A percentile compares a stretch with the other conserved stretches of the same genome.
phyloP scores from a whole-genome alignment of 2,888 invertebrate species.

The Leucozona laternaria region DNA sequence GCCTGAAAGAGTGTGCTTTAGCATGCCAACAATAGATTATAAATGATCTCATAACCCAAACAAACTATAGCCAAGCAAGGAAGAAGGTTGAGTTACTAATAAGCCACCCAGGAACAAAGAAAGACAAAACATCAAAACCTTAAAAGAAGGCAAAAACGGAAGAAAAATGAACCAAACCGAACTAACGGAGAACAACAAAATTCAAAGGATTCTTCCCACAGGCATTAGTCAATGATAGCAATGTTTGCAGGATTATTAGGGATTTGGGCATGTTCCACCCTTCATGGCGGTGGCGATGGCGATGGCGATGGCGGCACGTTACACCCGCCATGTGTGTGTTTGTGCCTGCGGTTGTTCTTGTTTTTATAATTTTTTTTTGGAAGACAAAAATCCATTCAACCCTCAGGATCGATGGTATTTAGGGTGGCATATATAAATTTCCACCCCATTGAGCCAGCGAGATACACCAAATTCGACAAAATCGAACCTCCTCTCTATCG shows the following conservation, averaged over 20 bases:
- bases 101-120: slow-evolving; percentile 69
- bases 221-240: slow-evolving; percentile 74
- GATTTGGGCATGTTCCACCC: slow-evolving; percentile 75
- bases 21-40: slow-evolving; percentile 75
- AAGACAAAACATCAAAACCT: slow-evolving; percentile 24
- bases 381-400: slow-evolving; percentile 38
- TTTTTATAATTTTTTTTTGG: slow-evolving; percentile 1
- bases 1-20: slow-evolving; percentile 37
- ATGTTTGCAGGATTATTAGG: slow-evolving; percentile 76
- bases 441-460: slow-evolving; percentile 69
- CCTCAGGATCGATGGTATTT: slow-evolving; percentile 30
- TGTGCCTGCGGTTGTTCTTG: slow-evolving; percentile 43
- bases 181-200: neutral
- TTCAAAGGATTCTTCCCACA: slow-evolving; percentile 76
- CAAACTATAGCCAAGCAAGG: slow-evolving; percentile 65
- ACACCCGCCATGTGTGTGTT: slow-evolving; percentile 53
- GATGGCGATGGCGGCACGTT: slow-evolving; percentile 23
- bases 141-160: slow-evolving; percentile 15
- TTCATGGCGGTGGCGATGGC: too few relatives aligned
- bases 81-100: slow-evolving; percentile 71
- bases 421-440: slow-evolving; percentile 65
- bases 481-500: slow-evolving; percentile 75
- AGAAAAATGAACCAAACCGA: slow-evolving; percentile 2
- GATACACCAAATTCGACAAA: slow-evolving; percentile 64
- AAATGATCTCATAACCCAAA: slow-evolving; percentile 74